Evolutionary conservation across 64 coral and sea anemone genomes (phyloP), one percentile per base, ranked within the genome.

Genomic region (Stylophora pistillata): DNA sequence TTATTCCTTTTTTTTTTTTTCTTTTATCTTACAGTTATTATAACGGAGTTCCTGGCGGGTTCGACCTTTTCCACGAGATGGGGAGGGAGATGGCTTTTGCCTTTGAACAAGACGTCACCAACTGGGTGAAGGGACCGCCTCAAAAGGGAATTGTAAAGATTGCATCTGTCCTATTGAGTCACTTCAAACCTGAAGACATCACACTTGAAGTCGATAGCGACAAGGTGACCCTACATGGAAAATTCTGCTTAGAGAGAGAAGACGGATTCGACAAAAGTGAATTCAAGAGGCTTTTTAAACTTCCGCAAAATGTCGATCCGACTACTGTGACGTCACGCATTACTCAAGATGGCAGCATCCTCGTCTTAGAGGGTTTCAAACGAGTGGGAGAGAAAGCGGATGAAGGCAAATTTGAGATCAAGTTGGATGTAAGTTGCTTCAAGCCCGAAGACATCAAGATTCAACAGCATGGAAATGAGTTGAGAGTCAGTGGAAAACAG

Each of bases 231-330:
- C 72, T 95, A 69, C 71, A 85, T 30, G 94, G 94, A 4, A 78
- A 92, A 41, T 86, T 85, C 58, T 71, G 78, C 31, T 74, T 84
- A 25, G 78, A 95, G 47, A 78, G 85, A 17, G 89, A 91, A 52
- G 87, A 84, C 73, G 89, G 94, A 28, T 92, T 88, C 62, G 94
- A 95, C 16, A 78, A 79, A 13, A 88, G 78, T 13, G 79, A 91
- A 13, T 93, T 96, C 81, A 89, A 69, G 47, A 84, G 92, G 2
- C 83, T 74, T 10, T 92, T 89, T 47, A 79, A 89, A 33, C 56
- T 98, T 18, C 95, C 95, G 11, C 84, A 98, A 73, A 89, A 74
- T 4, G 89, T 98, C 15, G 89, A 98, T 58, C 78, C 92, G 5
- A 76, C 85, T 12, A 89, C 78, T 0, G 90, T 98, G 15, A 86